A percentile compares a stretch with the other conserved stretches of the same genome.
phyloP scores from a whole-genome alignment of 2,888 invertebrate genomes.

The Cryptops parisi region DNA sequence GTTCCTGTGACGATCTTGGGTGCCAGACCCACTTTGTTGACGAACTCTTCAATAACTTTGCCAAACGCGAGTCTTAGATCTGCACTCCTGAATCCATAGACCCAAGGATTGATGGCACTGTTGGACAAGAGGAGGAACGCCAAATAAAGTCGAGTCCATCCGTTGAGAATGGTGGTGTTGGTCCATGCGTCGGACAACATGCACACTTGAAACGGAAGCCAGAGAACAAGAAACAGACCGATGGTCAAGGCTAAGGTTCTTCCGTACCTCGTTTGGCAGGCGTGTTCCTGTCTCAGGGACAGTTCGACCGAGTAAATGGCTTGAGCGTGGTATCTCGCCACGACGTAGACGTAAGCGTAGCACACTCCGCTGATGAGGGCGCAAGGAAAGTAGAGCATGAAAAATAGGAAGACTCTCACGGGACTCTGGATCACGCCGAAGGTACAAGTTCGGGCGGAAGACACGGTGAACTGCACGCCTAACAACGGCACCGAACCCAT shows the following conservation, averaged over 20 bases:
- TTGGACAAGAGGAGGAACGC: constrained; percentile 44
- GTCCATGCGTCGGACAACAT: constrained; percentile 24
- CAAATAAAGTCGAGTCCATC: constrained; percentile 41
- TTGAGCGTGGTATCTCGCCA: constrained; percentile 46
- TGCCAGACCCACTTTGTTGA: constrained; percentile 18
- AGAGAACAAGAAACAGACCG: constrained; percentile 43
- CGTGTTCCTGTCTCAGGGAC: constrained; percentile 35
- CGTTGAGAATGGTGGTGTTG: constrained; percentile 35
- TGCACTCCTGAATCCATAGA: constrained; percentile 47
- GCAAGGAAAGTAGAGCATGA: constrained; percentile 45
- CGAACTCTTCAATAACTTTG: constrained; percentile 39
- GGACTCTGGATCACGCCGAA: constrained; percentile 37
- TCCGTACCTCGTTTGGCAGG: constrained; percentile 39
- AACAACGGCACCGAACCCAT: constrained; percentile 42
- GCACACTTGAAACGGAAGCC: constrained; percentile 46
- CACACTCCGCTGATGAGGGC: constrained; percentile 42
- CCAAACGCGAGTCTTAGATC: constrained; percentile 45
- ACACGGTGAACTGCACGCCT: constrained; percentile 24
- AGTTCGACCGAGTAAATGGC: constrained; percentile 47
- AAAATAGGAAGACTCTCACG: constrained; percentile 42
- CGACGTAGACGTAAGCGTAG: constrained; percentile 47
- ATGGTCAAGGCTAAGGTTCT: constrained; percentile 47
- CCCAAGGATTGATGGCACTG: constrained; percentile 48
- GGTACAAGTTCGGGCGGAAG: constrained; percentile 17
- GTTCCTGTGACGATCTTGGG: constrained; percentile 13